These are phyloP conservation scores for Cisticola juncidis DNA, from an alignment of 2,113 vertebrate species.

Conservation along the genomic window DNA sequence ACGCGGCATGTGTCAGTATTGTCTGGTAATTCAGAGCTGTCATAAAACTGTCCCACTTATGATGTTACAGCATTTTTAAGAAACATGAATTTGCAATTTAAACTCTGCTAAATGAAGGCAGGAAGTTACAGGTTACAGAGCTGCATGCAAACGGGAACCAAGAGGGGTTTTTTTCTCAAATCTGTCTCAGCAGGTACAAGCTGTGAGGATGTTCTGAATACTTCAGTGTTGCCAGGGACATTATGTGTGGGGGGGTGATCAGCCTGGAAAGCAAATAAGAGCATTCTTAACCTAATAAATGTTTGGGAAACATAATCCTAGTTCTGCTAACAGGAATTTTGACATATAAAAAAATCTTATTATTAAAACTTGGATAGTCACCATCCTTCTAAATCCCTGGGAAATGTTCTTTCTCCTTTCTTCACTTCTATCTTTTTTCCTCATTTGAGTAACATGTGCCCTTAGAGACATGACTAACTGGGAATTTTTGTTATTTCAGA, in stretches of 20 bases:
- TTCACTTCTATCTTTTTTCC: neutral
- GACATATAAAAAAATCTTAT: neutral
- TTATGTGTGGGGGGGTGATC: neutral
- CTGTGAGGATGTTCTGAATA: neutral
- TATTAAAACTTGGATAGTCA: neutral
- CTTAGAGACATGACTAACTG: neutral
- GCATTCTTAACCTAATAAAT: neutral
- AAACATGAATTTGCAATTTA: constrained; percentile 71
- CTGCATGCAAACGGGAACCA: constrained; percentile 48
- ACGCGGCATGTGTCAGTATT: constrained; percentile 23
- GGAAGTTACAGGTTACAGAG: constrained; percentile 62
- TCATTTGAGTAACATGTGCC: neutral
- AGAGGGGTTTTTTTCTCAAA: neutral
- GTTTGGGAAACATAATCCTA: neutral
- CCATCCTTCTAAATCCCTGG: neutral
- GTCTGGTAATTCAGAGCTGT: constrained; percentile 55
- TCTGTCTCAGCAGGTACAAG: neutral
- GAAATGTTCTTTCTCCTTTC: neutral
- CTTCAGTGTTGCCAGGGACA: neutral
- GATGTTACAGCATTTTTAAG: constrained; percentile 71
- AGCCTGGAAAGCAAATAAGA: neutral
- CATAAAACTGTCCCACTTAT: constrained; percentile 71
- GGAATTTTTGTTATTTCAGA: neutral
- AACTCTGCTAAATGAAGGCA: constrained; percentile 61
- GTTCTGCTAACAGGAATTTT: neutral